phyloP scores from a whole-genome alignment of 2,888 invertebrate species.

The Sinohyriopsis cumingii region DNA sequence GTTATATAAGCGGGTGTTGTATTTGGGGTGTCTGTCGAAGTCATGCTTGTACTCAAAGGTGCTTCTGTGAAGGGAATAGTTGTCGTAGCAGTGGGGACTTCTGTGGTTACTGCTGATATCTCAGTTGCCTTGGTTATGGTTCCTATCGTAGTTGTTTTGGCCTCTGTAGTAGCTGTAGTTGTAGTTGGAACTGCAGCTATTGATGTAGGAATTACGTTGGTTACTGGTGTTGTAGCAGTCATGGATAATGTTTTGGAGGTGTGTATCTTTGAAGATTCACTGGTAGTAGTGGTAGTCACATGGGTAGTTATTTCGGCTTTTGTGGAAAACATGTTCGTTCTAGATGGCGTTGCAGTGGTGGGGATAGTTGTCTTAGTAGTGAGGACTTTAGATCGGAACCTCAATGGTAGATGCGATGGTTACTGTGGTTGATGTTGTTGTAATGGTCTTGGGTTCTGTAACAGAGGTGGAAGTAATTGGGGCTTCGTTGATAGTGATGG shows the following conservation, averaged over 20 bases:
- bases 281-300: conserved; percentile 2
- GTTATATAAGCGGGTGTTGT: not conserved
- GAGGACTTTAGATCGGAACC: too few species aligned
- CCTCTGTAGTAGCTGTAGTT: not conserved
- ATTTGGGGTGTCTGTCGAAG: not conserved
- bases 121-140: too few species aligned
- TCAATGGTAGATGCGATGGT: too few species aligned
- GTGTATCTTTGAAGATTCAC: not conserved
- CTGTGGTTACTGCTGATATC: not conserved
- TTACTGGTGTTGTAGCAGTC: too few species aligned
- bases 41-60: not conserved
- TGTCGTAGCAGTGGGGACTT: not conserved
- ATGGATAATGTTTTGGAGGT: too few species aligned
- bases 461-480: not conserved
- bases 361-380: too few species aligned
- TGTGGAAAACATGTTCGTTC: not conserved
- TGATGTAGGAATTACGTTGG: not conserved
- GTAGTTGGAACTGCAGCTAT: not conserved
- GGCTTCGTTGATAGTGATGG: too few species aligned
- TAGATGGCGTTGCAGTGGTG: too few species aligned
- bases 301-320: not conserved
- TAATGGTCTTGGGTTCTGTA: not conserved
- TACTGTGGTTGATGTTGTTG: not conserved
- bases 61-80: not conserved
- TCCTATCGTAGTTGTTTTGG: too few species aligned